Evolutionary conservation across 1,140 invertebrate genomes (phyloP).

Genomic region (Drosophila seguyi): DNA sequence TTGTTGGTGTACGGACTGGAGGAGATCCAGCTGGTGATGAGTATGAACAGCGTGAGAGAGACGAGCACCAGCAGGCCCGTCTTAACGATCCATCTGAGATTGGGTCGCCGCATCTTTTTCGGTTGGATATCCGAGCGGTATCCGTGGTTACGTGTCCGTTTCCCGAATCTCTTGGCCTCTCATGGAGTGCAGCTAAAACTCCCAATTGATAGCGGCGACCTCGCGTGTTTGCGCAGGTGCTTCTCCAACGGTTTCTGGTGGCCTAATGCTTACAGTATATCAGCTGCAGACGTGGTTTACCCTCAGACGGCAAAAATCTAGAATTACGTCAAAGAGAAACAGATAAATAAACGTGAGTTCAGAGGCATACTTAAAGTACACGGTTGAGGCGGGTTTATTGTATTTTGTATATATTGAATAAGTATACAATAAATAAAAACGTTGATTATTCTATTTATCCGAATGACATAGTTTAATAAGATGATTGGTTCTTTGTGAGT

Average conservation of each 20-base stretch:
- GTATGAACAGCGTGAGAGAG: constrained; percentile 65
- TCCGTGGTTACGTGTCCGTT: constrained; percentile 62
- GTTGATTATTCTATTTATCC: too few species aligned
- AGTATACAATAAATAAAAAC: too few species aligned
- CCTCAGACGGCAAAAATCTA: constrained; percentile 5
- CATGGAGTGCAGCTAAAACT: constrained; percentile 8
- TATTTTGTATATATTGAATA: neutral
- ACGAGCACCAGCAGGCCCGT: constrained; percentile 59
- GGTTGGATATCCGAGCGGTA: constrained; percentile 7
- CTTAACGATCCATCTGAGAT: constrained; percentile 80
- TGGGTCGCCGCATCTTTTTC: constrained; percentile 75
- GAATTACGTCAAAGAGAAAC: constrained; percentile 10
- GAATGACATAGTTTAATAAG: neutral
- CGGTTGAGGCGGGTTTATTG: neutral
- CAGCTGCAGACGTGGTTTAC: constrained; percentile 17
- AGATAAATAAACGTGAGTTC: constrained; percentile 17
- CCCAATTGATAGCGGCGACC: constrained; percentile 1
- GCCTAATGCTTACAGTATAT: neutral
- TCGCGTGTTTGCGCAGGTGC: constrained; percentile 44
- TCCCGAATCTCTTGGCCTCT: neutral
- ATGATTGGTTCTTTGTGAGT: too few species aligned
- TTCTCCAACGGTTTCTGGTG: neutral
- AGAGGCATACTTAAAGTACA: neutral
- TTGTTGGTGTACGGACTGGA: constrained; percentile 75
- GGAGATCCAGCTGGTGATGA: constrained; percentile 78